These are phyloP conservation scores for Hypomecis punctinalis DNA, from an alignment of 2,888 invertebrate species.

Conservation along the genomic window DNA sequence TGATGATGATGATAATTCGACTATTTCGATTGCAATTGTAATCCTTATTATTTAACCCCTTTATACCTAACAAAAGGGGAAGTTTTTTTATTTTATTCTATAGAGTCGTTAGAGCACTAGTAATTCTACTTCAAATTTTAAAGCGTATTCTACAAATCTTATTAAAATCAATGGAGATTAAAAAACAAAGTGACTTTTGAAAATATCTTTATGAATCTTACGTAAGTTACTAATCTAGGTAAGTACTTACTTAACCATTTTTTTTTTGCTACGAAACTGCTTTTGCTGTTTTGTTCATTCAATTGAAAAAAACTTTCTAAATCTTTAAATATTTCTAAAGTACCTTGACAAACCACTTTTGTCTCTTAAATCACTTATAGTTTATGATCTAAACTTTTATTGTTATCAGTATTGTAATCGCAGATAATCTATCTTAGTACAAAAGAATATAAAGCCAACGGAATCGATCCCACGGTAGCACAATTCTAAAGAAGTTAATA, in stretches of 20 bases:
- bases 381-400: not conserved
- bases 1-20: too few species aligned
- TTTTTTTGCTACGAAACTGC: too few species aligned
- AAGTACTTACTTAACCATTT: too few species aligned
- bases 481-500: conserved; percentile 1
- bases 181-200: not conserved
- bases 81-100: not conserved
- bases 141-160: not conserved
- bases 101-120: not conserved
- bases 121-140: too few species aligned
- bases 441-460: not conserved
- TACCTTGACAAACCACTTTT: not conserved
- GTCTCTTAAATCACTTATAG: not conserved
- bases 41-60: too few species aligned
- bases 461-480: conserved; percentile 34
- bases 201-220: conserved; percentile 12
- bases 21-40: too few species aligned
- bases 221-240: conserved; percentile 16
- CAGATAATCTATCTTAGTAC: conserved; percentile 2
- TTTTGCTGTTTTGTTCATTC: too few species aligned
- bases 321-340: not conserved
- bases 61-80: too few species aligned
- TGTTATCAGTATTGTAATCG: not conserved
- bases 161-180: not conserved
- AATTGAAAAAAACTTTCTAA: not conserved